These are phyloP conservation scores for Dicrostonyx torquatus DNA, from an alignment of 2,797 vertebrate genomes.

Conservation along the genomic window DNA sequence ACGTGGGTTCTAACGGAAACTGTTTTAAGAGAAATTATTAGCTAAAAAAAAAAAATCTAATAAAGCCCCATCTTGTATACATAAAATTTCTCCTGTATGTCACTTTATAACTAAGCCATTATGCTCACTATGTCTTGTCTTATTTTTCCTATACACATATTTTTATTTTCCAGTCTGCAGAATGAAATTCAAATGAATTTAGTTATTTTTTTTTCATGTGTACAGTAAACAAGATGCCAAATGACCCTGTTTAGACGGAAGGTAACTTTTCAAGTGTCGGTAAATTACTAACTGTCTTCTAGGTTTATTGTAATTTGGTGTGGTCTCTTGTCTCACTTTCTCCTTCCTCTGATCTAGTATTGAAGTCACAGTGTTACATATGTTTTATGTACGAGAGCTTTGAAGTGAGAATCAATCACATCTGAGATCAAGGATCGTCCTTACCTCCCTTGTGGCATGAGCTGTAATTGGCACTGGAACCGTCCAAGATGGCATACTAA, in stretches of 20 bases:
- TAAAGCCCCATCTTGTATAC: constrained; percentile 23
- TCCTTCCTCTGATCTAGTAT: constrained; percentile 63
- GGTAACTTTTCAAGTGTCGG: constrained; percentile 8
- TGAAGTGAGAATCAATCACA: constrained; percentile 40
- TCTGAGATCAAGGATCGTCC: constrained; percentile 15
- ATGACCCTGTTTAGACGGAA: constrained; percentile 18
- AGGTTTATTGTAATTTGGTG: constrained; percentile 53
- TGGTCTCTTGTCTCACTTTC: constrained; percentile 61
- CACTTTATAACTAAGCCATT: constrained; percentile 31
- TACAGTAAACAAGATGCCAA: background rate
- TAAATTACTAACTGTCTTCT: constrained; percentile 59
- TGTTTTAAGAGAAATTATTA: background rate
- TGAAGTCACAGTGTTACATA: constrained; percentile 49
- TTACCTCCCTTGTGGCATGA: background rate
- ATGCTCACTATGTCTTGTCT: background rate
- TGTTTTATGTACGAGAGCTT: constrained; percentile 51
- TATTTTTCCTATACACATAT: background rate
- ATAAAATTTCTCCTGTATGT: constrained; percentile 10
- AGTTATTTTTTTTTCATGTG: constrained; percentile 22
- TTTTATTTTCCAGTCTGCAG: constrained; percentile 37
- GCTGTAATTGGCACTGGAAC: background rate
- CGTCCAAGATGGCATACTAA: constrained; percentile 12
- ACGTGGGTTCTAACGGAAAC: background rate
- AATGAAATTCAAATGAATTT: constrained; percentile 42
- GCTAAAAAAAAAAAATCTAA: constrained; percentile 38